Base-by-base conservation (phyloP, 2,888 invertebrate genomes). In the Eilema caniola region DNA sequence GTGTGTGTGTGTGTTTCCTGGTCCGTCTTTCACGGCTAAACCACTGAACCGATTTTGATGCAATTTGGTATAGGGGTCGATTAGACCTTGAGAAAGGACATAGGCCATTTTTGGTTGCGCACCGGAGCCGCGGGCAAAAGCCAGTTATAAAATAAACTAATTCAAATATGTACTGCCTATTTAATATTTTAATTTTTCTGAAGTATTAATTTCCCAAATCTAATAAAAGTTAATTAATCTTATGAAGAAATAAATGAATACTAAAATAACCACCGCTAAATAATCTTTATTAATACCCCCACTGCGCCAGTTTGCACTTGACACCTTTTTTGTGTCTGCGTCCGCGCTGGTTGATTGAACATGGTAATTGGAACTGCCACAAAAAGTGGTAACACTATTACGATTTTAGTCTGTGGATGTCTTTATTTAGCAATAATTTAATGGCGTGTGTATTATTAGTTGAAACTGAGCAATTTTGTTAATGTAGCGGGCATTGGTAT, bases 331-430 rank as follows among this genome's bases (percentile, higher is more conserved):
- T 73, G n/a, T 57, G 28, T 16, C 67, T 62, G 31, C 66, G 66
- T 8, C 62, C 62, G 31, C 66, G 59, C 12, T 63, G 71, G 47
- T 73, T 72, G 81, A 76, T 72, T 67, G 57, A 66, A 10, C 74
- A 41, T 67, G 57, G 72, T 69, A 14, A 77, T 75, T 66, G 71
- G 37, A 59, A 62, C 11, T n/a, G 47, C 16, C 2, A 76, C 71
- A 81, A 79, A 81, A 81, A 79, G 65, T 64, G 31, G 47, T 70
- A 24, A 71, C 69, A 66, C 68, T 57, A 63, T 61, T 65, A 68
- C 20, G 24, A 61, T 62, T 14, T 57, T 78, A 61, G 71, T 74
- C 72, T 74, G 53, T 62, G 7, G 47, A 12, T 68, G 33, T 70
- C 70, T 70, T 70, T 70, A 70, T 61, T 31, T 72, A 63, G 66